A percentile compares a stretch with the other conserved stretches of the same genome.
phyloP scores from a whole-genome alignment of 92 coral and sea anemone species.

The Pocillopora meandrina region DNA sequence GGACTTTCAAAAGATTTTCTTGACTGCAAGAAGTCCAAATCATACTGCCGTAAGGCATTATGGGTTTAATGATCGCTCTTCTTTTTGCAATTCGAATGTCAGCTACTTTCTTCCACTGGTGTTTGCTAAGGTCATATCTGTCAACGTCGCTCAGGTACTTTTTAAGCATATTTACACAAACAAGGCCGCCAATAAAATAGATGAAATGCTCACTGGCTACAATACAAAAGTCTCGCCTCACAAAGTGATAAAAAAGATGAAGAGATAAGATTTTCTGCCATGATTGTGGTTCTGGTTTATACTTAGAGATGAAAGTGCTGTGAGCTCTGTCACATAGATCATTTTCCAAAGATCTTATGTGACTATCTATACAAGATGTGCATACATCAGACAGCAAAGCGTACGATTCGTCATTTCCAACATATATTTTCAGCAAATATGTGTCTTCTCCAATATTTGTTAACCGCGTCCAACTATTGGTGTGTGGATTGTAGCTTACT shows the following conservation, averaged over 20 bases:
- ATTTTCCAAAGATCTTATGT: too few species aligned
- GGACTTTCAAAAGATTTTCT: too few species aligned
- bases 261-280: neutral
- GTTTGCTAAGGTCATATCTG: neutral
- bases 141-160: neutral
- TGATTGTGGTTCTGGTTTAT: neutral
- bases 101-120: neutral
- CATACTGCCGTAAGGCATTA: too few species aligned
- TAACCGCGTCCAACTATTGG: neutral
- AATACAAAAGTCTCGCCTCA: neutral
- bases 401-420: neutral
- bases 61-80: neutral
- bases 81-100: neutral
- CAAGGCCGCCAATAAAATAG: neutral
- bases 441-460: neutral
- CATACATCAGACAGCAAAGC: neutral
- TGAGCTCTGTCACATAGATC: neutral
- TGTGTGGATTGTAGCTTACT: neutral
- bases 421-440: neutral
- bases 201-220: neutral
- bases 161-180: neutral
- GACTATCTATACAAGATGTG: too few species aligned
- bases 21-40: too few species aligned
- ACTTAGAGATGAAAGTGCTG: neutral
- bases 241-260: neutral